Conservation (phyloP, 1,140 invertebrate species). For the Trinorchestia longiramus region DNA sequence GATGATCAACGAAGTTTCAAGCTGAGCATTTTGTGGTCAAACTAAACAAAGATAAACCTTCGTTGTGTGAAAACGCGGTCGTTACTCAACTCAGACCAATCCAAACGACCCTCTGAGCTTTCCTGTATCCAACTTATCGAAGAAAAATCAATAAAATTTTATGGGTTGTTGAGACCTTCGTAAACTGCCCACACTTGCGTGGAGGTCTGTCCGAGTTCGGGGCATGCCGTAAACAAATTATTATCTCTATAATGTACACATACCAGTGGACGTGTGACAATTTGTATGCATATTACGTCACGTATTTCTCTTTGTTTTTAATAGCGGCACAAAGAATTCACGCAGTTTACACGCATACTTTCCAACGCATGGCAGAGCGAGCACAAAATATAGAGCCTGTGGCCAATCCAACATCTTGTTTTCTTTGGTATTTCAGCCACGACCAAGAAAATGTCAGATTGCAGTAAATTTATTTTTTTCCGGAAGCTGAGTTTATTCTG, state of each 20-base stretch:
- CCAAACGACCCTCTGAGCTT: neutral
- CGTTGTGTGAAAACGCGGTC: slow-evolving; percentile 27
- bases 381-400: too few species aligned
- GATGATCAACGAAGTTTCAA: slow-evolving; percentile 35
- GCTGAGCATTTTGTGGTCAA: slow-evolving; percentile 30
- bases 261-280: neutral
- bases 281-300: neutral
- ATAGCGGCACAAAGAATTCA: neutral
- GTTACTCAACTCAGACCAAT: neutral
- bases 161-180: neutral
- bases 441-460: neutral
- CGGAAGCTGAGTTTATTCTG: neutral
- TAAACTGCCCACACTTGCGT: neutral
- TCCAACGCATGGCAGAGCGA: neutral
- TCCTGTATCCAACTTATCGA: slow-evolving; percentile 7
- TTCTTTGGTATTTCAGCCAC: neutral
- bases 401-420: neutral
- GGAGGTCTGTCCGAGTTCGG: neutral
- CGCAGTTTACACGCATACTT: neutral
- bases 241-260: neutral
- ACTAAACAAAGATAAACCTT: slow-evolving; percentile 44
- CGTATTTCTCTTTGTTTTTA: neutral
- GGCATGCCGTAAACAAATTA: neutral
- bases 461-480: neutral
- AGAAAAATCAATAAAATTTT: slow-evolving; percentile 4